Evolutionary conservation across 2,113 vertebrate species (phyloP).

Genomic region (Pomatostomus ruficeps): DNA sequence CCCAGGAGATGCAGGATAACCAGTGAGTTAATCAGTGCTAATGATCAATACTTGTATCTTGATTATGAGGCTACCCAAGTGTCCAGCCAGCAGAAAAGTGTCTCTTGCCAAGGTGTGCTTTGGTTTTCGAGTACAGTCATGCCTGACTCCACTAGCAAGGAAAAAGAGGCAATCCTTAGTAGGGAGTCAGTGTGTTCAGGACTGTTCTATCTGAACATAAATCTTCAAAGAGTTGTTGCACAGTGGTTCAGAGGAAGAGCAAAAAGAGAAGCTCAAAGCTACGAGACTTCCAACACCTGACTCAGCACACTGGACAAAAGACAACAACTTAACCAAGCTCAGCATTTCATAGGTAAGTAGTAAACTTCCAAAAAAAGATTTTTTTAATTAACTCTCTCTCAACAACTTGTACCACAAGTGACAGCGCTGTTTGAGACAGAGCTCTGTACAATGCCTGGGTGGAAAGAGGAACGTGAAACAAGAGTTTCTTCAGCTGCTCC

Average conservation of each 20-base stretch:
- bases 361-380: background rate
- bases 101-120: background rate
- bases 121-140: background rate
- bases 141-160: background rate
- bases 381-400: background rate
- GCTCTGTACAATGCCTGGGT: background rate
- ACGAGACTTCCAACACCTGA: background rate
- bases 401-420: background rate
- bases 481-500: background rate
- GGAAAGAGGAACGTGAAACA: background rate
- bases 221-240: background rate
- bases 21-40: background rate
- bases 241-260: background rate
- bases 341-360: background rate
- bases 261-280: background rate
- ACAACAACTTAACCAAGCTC: background rate
- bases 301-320: background rate
- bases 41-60: background rate
- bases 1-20: background rate
- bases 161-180: background rate
- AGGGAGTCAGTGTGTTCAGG: background rate
- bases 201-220: background rate
- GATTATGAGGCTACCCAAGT: background rate
- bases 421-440: background rate
- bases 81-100: background rate